Conservation (phyloP, 2,888 invertebrate genomes). For the Oscheius sp. region DNA sequence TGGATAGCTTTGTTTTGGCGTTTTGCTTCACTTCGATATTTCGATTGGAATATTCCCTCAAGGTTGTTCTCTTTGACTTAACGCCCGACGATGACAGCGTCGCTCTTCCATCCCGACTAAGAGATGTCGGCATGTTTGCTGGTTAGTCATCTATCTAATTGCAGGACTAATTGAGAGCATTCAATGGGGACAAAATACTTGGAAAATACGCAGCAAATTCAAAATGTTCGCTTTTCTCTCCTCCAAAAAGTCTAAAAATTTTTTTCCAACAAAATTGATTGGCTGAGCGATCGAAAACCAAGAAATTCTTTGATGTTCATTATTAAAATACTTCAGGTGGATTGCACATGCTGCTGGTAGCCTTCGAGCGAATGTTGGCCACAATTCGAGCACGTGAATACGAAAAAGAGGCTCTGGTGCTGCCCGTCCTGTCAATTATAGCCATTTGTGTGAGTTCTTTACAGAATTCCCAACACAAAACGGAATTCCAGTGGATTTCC, state of each 20-base stretch:
- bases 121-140: conserved; percentile 29
- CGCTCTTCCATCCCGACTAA: neutral
- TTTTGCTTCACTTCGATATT: conserved; percentile 15
- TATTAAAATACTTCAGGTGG: conserved; percentile 23
- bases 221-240: too few relatives aligned
- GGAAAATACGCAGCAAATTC: too few relatives aligned
- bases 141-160: too few relatives aligned
- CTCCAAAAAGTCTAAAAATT: neutral
- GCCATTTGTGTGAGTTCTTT: conserved; percentile 1
- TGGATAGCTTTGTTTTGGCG: conserved; percentile 13
- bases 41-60: conserved; percentile 4
- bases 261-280: neutral
- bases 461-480: neutral
- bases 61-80: neutral
- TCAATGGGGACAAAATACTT: neutral
- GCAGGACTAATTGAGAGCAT: too few relatives aligned
- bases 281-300: neutral
- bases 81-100: neutral
- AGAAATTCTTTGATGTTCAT: neutral
- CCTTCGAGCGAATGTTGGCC: conserved; percentile 28
- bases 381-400: conserved; percentile 24
- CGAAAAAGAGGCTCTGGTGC: conserved; percentile 4
- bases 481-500: conserved; percentile 25
- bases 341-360: conserved; percentile 26
- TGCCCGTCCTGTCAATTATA: neutral